Base-by-base conservation (phyloP, 2,797 vertebrate genomes). In the Pseudotriccus pelzelni region DNA sequence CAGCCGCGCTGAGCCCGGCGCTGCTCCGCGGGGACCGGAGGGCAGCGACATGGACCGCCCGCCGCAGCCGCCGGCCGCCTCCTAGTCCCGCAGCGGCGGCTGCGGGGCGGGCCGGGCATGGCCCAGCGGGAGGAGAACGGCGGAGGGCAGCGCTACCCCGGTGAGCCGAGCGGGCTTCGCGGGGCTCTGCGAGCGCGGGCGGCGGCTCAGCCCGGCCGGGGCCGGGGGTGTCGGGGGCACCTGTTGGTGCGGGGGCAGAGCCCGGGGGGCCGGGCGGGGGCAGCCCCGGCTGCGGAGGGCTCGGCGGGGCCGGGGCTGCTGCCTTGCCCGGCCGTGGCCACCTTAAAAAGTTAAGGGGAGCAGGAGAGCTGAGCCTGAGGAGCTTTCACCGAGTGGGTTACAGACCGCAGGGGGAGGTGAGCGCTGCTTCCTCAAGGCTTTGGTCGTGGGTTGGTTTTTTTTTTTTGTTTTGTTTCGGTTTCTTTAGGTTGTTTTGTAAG, bases 81-180 rank as follows among this genome's bases (percentile, higher is more conserved):
- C 52, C 56, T 96, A 95, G 94, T 81, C 58, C 79, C 55, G 44
- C 83, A 34, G 82, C 46, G 25, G 76, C 34, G 36, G 85, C 73
- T 37, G 88, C 28, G 84, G 70, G 75, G 53, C 32, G 41, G 62
- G 44, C 52, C 17, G 82, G 95, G 92, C 58, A 94, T 96, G 95
- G 95, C 95, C 62, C 94, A 85, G 67, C 84, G 37, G 2, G 92
- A 68, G 32, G 84, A 72, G 78, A 87, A 62, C 56, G 87, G 27
- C 24, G 87, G 67, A 91, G 82, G 32, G 85, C 87, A 68, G 90
- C 84, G 37, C 52, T 90, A 10, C 49, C 52, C 87, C 36, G 95
- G 95, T 96, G 93, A 96, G 95, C 47, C 41, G 84, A 32, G 53
- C 13, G 47, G 76, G 78, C 68, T 88, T 37, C 34, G 9, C 43